Percentiles rank a stretch among this genome's conserved stretches.
Conservation (phyloP, 2,797 vertebrate genomes). For the Alosa sapidissima region DNA sequence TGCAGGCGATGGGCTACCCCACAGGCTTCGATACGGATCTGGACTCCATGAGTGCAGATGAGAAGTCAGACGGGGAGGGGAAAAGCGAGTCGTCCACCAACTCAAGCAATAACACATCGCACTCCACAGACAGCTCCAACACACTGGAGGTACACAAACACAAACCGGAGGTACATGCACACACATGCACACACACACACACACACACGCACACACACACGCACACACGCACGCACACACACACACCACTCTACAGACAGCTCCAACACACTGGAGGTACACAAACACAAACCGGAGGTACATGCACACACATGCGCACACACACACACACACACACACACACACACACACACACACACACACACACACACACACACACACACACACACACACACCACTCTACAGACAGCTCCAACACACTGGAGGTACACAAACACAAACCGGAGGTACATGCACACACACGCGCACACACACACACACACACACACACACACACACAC, state of each 20-base stretch:
- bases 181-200: conserved; percentile 23
- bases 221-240: conserved; percentile 96
- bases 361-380: too few relatives aligned
- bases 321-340: too few relatives aligned
- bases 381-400: conserved; percentile 86
- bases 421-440: conserved; percentile 21
- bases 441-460: conserved; percentile 79
- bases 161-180: conserved; percentile 79
- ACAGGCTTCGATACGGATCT: conserved; percentile 96
- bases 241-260: conserved; percentile 81
- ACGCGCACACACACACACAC: too few relatives aligned
- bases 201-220: too few relatives aligned
- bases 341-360: too few relatives aligned
- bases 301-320: conserved; percentile 24
- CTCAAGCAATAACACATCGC: conserved; percentile 94
- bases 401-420: conserved; percentile 72
- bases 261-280: neutral
- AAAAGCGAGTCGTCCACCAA: conserved; percentile 94
- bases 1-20: conserved; percentile 97
- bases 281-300: conserved; percentile 79
- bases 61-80: conserved; percentile 96
- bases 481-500: too few relatives aligned
- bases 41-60: conserved; percentile 96
- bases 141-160: conserved; percentile 85
- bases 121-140: conserved; percentile 91